Conservation (phyloP, 2,888 invertebrate genomes). For the Rapana venosa region DNA sequence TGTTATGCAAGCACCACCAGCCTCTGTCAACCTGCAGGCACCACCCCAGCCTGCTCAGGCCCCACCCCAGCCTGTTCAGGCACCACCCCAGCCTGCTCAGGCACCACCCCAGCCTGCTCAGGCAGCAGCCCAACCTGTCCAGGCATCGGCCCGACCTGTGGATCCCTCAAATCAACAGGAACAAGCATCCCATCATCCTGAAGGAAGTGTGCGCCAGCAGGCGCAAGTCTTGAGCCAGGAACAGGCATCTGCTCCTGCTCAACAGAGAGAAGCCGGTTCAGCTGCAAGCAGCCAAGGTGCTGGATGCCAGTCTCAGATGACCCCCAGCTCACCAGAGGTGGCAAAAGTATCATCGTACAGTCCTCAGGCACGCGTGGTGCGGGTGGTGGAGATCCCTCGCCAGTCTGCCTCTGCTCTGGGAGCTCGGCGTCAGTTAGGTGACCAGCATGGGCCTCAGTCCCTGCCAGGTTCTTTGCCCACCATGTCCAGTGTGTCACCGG, state of each 20-base stretch:
- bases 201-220: not conserved
- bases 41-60: too few relatives aligned
- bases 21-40: not conserved
- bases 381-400: constrained; percentile 20
- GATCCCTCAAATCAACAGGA: not conserved
- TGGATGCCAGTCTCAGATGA: not conserved
- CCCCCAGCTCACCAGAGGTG: not conserved
- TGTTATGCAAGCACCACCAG: not conserved
- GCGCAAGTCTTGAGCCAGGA: not conserved
- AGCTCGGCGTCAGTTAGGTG: not conserved
- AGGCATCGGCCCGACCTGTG: not conserved
- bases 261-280: not conserved
- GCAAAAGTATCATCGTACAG: not conserved
- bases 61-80: not conserved
- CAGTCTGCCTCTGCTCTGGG: not conserved
- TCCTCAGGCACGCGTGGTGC: not conserved
- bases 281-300: not conserved
- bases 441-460: not conserved
- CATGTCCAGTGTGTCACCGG: not conserved
- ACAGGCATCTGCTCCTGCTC: not conserved
- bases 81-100: not conserved
- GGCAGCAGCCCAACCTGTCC: not conserved
- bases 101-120: not conserved
- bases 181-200: not conserved
- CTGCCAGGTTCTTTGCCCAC: not conserved